Percentiles rank a stretch among this genome's conserved stretches.
Conservation (phyloP, 2,888 invertebrate species). For the Ctenicera cuprea region DNA sequence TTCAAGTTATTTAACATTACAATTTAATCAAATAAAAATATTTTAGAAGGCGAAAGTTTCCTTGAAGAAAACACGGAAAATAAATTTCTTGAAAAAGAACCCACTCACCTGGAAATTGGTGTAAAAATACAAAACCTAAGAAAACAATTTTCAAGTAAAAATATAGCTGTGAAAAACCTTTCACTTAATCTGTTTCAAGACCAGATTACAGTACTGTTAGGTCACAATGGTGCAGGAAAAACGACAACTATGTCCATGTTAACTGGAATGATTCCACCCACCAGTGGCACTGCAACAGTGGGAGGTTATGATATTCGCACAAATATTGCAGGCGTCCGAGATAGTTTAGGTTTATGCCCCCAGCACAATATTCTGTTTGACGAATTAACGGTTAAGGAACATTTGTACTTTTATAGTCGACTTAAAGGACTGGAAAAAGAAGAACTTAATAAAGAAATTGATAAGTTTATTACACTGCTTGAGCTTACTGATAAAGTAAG, state of each 20-base stretch:
- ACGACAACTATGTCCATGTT: constrained; percentile 96
- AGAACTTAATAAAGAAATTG: constrained; percentile 74
- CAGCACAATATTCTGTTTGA: constrained; percentile 92
- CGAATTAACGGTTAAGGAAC: constrained; percentile 88
- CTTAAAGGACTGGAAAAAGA: constrained; percentile 71
- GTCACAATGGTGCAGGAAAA: constrained; percentile 92
- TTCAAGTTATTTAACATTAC: background rate
- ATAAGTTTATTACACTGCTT: constrained; percentile 79
- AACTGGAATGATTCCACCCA: constrained; percentile 84
- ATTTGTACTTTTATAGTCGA: constrained; percentile 87
- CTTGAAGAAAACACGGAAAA: constrained; percentile 10
- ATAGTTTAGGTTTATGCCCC: constrained; percentile 87
- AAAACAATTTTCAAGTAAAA: constrained; percentile 77
- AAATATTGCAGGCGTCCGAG: constrained; percentile 79
- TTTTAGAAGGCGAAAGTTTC: background rate
- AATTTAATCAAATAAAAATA: background rate
- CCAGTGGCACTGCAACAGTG: constrained; percentile 82
- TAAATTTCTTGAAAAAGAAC: constrained; percentile 74
- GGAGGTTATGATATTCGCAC: constrained; percentile 83
- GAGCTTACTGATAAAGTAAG: constrained; percentile 73
- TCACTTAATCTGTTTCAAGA: constrained; percentile 89
- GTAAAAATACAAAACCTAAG: constrained; percentile 76
- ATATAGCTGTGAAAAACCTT: constrained; percentile 80
- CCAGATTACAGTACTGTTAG: constrained; percentile 90
- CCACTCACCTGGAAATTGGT: constrained; percentile 72